These are phyloP conservation scores for Drosophila basisetae DNA, from an alignment of 2,888 invertebrate species.

Conservation along the genomic window DNA sequence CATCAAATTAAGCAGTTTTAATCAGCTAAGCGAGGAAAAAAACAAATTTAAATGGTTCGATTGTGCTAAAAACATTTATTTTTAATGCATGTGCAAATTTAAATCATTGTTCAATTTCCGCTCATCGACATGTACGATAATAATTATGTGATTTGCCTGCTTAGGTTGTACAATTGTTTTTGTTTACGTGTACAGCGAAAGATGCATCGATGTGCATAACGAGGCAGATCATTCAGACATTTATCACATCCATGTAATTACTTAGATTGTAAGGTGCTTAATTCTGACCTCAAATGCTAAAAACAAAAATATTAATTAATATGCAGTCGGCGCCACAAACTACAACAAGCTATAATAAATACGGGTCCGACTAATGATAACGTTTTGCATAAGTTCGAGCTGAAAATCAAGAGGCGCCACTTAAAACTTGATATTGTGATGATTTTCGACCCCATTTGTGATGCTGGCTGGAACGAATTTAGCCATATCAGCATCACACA, in stretches of 20 bases:
- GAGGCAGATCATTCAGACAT: constrained; percentile 20
- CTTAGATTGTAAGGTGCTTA: constrained; percentile 1
- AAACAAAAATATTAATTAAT: constrained; percentile 30
- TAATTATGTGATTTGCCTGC: constrained; percentile 8
- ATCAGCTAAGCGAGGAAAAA: not conserved
- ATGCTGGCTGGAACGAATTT: constrained; percentile 42
- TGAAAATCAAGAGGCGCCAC: constrained; percentile 28
- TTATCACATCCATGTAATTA: constrained; percentile 18
- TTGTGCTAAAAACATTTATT: constrained; percentile 23
- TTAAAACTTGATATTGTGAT: constrained; percentile 30
- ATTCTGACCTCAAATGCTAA: constrained; percentile 48
- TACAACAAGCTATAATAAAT: constrained; percentile 36
- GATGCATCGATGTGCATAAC: constrained; percentile 15
- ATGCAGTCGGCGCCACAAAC: constrained; percentile 20
- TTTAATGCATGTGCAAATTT: constrained; percentile 39
- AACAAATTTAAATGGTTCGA: not conserved
- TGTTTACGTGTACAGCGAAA: not conserved
- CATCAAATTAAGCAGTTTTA: not conserved
- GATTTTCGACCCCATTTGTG: constrained; percentile 54
- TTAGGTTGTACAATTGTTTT: constrained; percentile 21
- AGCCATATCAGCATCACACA: constrained; percentile 37
- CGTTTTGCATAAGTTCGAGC: constrained; percentile 56
- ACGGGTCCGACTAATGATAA: constrained; percentile 40
- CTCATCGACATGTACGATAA: constrained; percentile 24
- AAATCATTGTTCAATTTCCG: constrained; percentile 42